A percentile compares a stretch with the other conserved stretches of the same genome.
phyloP scores from a whole-genome alignment of 1,140 invertebrate genomes.

The Hydropsyche tenuis region DNA sequence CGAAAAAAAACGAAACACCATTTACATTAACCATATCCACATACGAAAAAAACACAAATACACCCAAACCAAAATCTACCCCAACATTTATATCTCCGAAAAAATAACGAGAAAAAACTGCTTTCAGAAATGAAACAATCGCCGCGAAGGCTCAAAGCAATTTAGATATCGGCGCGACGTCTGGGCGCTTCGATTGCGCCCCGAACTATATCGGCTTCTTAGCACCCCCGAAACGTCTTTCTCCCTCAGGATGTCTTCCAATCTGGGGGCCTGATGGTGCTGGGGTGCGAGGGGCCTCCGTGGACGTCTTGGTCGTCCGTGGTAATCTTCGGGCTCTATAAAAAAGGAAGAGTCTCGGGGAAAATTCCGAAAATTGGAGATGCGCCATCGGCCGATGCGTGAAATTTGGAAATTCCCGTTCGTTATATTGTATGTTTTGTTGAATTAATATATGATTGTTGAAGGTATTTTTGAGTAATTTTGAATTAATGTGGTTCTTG shows the following conservation, averaged over 20 bases:
- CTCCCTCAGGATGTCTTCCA: conserved; percentile 1
- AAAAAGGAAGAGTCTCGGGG: not conserved
- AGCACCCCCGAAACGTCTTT: conserved; percentile 1
- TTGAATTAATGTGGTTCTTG: no score
- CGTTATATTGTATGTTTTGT: no score
- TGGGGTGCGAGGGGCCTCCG: not conserved
- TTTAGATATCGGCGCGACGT: conserved; percentile 21
- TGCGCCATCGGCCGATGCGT: not conserved
- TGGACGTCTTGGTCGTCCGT: not conserved
- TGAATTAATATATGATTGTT: no score
- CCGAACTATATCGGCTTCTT: not conserved
- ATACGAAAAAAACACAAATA: no score
- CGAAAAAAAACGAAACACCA: no score
- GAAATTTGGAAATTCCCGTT: no score
- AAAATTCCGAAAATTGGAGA: not conserved
- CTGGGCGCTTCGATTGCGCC: conserved; percentile 12
- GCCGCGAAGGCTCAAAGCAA: conserved; percentile 8
- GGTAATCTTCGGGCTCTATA: not conserved
- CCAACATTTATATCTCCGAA: no score
- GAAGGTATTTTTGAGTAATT: no score
- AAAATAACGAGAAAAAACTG: no score
- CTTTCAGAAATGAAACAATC: conserved; percentile 1
- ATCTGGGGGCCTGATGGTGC: not conserved
- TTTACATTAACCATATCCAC: no score
- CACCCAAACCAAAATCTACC: no score